Percentiles rank a stretch among this genome's conserved stretches.
Conservation (phyloP, 1,140 invertebrate genomes). For the Drosophila grimshawi region DNA sequence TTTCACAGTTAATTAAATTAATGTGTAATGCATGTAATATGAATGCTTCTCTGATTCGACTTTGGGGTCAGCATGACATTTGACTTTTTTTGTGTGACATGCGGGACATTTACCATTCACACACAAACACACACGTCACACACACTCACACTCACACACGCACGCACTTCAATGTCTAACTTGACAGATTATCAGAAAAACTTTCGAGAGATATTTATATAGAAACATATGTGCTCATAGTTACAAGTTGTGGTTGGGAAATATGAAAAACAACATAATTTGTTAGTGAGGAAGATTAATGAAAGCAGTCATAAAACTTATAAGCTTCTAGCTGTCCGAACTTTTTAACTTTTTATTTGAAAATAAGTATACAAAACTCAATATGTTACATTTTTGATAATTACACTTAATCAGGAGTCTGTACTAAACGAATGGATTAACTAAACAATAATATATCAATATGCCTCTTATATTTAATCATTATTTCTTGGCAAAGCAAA, state of each 20-base stretch:
- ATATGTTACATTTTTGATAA: neutral
- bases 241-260: neutral
- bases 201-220: conserved; percentile 3
- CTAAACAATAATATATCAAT: too few relatives aligned
- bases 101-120: conserved; percentile 6
- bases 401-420: too few relatives aligned
- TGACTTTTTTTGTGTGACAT: conserved; percentile 34
- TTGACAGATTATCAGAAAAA: conserved; percentile 25
- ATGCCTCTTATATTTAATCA: too few relatives aligned
- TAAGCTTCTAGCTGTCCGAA: neutral
- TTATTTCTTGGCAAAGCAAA: too few relatives aligned
- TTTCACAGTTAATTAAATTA: conserved; percentile 77
- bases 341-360: conserved; percentile 1
- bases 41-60: conserved; percentile 51
- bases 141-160: neutral
- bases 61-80: conserved; percentile 49
- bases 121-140: neutral
- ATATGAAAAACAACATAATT: neutral
- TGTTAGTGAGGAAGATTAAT: conserved; percentile 27
- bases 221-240: neutral
- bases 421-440: too few relatives aligned
- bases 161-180: conserved; percentile 1
- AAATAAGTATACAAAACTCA: neutral
- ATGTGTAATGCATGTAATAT: conserved; percentile 60
- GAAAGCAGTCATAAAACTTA: neutral